Base-by-base conservation (phyloP, 2,113 vertebrate genomes). In the Tinamus guttatus region DNA sequence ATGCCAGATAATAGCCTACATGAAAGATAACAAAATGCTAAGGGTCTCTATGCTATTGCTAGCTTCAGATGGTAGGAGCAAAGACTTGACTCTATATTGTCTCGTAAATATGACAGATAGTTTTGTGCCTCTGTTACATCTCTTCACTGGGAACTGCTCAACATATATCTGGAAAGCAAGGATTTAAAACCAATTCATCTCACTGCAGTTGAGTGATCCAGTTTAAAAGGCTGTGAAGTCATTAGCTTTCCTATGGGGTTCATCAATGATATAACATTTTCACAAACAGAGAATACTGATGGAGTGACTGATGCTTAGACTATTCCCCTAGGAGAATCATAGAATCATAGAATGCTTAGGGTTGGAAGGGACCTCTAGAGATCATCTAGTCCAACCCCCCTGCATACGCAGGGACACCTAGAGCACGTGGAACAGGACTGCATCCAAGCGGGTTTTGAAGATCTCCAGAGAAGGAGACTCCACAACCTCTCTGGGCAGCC, bases 261-360 rank as follows among this genome's bases (percentile, higher is more conserved):
- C 19, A 41, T 49, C 28, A 58, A 43, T 27, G 5, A 2, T 58
- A 54, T 92, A 90, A 49, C 21, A 49, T 20, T 49, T 49, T 22
- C 24, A 24, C 21, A 71, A 10, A 25, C 15, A 68, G 11, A 36
- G 34, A 90, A 79, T 36, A 63, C 4, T 51, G n/a, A 18, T 47
- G 25, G 45, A 70, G n/a, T 70, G 16, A 47, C n/a, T n/a, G 24
- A 47, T 59, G 21, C 6, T 58, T 63, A 22, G 25, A 64, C 5
- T 32, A 24, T 6, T 54, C 2, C 1, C 4, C 2, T 11, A 27
- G 18, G 12, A n/a, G n/a, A n/a, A n/a, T n/a, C n/a, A n/a, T n/a
- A n/a, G n/a, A n/a, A n/a, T n/a, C n/a, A n/a, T n/a, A n/a, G n/a
- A n/a, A n/a, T n/a, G n/a, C n/a, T n/a, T n/a, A n/a, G n/a, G n/a